A percentile compares a stretch with the other conserved stretches of the same genome.
phyloP scores from a whole-genome alignment of 2,888 invertebrate genomes.

The Eurois occulta region DNA sequence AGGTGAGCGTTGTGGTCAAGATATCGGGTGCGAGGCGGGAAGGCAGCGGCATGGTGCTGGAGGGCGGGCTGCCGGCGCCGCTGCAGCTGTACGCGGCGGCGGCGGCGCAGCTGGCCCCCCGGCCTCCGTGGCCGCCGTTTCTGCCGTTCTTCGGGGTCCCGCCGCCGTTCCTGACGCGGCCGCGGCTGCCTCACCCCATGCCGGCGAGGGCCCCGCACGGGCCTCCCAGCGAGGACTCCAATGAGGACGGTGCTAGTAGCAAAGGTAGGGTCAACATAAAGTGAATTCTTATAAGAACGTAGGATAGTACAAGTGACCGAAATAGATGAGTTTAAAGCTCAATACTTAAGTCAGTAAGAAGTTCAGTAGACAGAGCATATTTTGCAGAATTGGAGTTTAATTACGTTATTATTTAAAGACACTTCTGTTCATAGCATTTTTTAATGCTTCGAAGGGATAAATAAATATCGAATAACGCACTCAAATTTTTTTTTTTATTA shows the following conservation, averaged over 20 bases:
- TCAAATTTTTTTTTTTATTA: neutral
- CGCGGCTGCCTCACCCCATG: slow-evolving; percentile 84
- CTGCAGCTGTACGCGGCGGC: slow-evolving; percentile 93
- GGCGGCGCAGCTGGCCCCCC: slow-evolving; percentile 90
- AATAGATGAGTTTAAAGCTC: neutral
- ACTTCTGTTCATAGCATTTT: neutral
- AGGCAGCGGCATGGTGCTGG: slow-evolving; percentile 91
- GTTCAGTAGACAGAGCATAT: neutral
- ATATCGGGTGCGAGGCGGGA: slow-evolving; percentile 80
- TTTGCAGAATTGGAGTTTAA: neutral
- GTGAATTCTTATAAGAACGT: slow-evolving; percentile 13
- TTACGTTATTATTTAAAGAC: neutral
- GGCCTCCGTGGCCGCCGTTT: slow-evolving; percentile 92
- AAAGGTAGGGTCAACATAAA: slow-evolving; percentile 79
- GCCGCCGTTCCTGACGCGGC: slow-evolving; percentile 89
- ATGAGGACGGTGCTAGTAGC: slow-evolving; percentile 89
- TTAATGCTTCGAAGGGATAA: neutral
- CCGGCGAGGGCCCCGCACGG: slow-evolving; percentile 86
- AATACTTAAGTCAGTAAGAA: neutral
- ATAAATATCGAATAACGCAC: neutral
- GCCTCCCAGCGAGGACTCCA: slow-evolving; percentile 90
- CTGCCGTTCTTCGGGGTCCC: slow-evolving; percentile 91
- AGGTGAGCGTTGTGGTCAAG: slow-evolving; percentile 78
- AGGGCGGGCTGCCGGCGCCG: slow-evolving; percentile 92
- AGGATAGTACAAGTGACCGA: neutral